Evolutionary conservation across 2,113 vertebrate genomes (phyloP).

Genomic region (Setophaga petechia): DNA sequence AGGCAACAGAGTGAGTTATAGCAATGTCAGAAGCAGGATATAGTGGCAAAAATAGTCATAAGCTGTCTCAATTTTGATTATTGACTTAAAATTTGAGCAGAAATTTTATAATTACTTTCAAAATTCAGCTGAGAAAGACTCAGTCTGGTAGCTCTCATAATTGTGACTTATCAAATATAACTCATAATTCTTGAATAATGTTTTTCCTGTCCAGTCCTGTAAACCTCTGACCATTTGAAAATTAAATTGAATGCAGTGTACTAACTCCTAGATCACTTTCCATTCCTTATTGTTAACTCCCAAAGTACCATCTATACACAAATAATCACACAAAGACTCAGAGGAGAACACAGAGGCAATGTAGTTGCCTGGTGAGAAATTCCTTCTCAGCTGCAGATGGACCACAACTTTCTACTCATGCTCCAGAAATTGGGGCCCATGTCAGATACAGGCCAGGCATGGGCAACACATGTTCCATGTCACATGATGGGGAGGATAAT

Average conservation of each 20-base stretch:
- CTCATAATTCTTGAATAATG: background rate
- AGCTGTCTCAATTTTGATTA: background rate
- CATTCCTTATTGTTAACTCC: background rate
- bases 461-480: rapidly evolving
- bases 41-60: background rate
- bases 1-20: background rate
- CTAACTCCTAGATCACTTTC: background rate
- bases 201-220: background rate
- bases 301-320: background rate
- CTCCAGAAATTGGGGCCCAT: background rate
- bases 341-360: background rate
- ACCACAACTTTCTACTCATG: background rate
- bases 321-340: background rate
- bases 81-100: background rate
- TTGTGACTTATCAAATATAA: background rate
- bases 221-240: background rate
- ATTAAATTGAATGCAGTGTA: background rate
- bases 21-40: background rate
- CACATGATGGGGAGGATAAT: background rate
- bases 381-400: background rate
- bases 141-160: background rate
- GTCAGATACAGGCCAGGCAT: background rate
- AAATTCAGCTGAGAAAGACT: background rate
- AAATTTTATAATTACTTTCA: background rate
- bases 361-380: background rate